Conservation (phyloP, 2,888 invertebrate genomes). For the Tortrix viridana region DNA sequence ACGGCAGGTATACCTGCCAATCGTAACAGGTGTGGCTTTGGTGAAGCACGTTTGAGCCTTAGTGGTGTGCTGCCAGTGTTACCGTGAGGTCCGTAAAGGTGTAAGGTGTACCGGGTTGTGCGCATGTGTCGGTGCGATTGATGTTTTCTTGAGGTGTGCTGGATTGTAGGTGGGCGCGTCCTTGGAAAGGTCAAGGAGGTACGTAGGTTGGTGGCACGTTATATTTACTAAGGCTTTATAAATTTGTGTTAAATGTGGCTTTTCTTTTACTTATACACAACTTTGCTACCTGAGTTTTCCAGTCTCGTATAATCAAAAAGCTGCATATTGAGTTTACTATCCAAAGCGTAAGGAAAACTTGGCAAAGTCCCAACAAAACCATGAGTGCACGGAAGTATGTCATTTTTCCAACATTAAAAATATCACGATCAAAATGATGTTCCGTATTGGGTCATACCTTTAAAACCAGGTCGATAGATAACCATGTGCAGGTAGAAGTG, state of each 20-base stretch:
- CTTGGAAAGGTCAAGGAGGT: slow-evolving; percentile 57
- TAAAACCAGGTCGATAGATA: not conserved
- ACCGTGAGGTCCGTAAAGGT: slow-evolving; percentile 40
- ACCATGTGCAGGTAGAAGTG: no score
- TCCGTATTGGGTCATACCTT: slow-evolving; percentile 15
- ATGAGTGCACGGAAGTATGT: no score
- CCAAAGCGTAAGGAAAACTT: no score
- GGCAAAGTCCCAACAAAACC: no score
- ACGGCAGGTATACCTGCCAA: slow-evolving; percentile 66
- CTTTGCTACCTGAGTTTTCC: no score
- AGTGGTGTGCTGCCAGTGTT: slow-evolving; percentile 43
- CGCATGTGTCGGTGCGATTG: slow-evolving; percentile 82
- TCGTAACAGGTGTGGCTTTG: slow-evolving; percentile 42
- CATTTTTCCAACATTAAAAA: no score
- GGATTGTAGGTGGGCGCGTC: slow-evolving; percentile 76
- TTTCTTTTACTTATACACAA: no score
- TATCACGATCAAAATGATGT: no score
- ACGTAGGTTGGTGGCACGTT: slow-evolving; percentile 12
- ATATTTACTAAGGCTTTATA: no score
- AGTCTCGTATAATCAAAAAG: no score
- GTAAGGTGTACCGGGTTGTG: slow-evolving; percentile 56
- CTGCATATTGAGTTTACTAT: no score
- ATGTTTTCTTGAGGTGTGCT: slow-evolving; percentile 83
- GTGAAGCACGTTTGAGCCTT: slow-evolving; percentile 40
- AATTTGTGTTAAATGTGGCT: no score